Conservation (phyloP, 2,888 invertebrate species). For the Liopterus haemorrhoidalis region DNA sequence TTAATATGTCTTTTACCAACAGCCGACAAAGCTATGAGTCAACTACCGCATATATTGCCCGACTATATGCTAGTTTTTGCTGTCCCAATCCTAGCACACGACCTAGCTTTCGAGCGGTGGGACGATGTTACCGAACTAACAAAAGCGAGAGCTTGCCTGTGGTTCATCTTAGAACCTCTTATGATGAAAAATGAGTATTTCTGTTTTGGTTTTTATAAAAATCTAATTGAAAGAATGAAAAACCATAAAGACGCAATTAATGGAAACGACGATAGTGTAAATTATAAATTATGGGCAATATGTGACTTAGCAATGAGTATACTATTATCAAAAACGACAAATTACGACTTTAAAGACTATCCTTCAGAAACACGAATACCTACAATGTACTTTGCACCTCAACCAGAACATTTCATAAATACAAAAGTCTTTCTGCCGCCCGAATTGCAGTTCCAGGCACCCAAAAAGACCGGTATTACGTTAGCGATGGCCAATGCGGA, state of each 20-base stretch:
- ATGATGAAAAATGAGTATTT: constrained; percentile 91
- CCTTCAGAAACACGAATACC: constrained; percentile 81
- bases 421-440: constrained; percentile 75
- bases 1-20: too few species aligned
- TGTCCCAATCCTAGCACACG: constrained; percentile 92
- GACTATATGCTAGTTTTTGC: constrained; percentile 97
- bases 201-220: constrained; percentile 91
- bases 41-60: constrained; percentile 83
- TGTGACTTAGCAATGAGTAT: constrained; percentile 92
- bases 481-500: constrained; percentile 45
- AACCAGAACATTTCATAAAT: constrained; percentile 66
- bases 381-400: constrained; percentile 81
- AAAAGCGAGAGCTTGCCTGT: constrained; percentile 76
- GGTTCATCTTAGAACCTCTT: constrained; percentile 91
- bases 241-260: constrained; percentile 84
- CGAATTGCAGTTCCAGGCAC: constrained; percentile 60
- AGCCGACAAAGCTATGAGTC: constrained; percentile 65
- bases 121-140: constrained; percentile 74
- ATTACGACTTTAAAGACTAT: constrained; percentile 85
- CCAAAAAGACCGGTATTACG: constrained; percentile 44
- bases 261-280: constrained; percentile 74
- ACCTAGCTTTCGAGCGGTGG: constrained; percentile 73
- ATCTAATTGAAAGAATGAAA: constrained; percentile 89
- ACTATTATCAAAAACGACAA: constrained; percentile 78
- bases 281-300: constrained; percentile 91